A percentile compares a stretch with the other conserved stretches of the same genome.
phyloP scores from a whole-genome alignment of 1,140 invertebrate species.

The Diorhabda carinulata region DNA sequence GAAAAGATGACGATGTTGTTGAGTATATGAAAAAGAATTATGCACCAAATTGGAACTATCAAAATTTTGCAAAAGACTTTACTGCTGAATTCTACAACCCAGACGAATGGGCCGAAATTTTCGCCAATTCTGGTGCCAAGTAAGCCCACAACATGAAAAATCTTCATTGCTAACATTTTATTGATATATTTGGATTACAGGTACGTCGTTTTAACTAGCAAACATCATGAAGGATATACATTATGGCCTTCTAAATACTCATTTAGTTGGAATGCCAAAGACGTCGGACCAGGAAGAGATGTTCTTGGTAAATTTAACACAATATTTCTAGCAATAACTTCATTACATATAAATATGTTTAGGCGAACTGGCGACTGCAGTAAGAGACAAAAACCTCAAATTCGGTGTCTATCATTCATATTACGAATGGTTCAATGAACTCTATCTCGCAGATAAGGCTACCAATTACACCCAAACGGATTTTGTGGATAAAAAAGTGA shows the following conservation, averaged over 20 bases:
- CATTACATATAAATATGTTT: slow-evolving; percentile 5
- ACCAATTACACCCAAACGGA: slow-evolving; percentile 62
- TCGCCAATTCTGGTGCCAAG: slow-evolving; percentile 73
- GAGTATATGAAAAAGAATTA: slow-evolving; percentile 75
- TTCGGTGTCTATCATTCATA: slow-evolving; percentile 89
- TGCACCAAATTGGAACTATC: slow-evolving; percentile 76
- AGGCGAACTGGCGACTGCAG: slow-evolving; percentile 69
- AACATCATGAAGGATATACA: slow-evolving; percentile 92
- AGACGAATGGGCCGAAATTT: slow-evolving; percentile 69
- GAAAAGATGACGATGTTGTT: slow-evolving; percentile 23
- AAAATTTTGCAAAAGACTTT: slow-evolving; percentile 79
- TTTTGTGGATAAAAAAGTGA: slow-evolving; percentile 65
- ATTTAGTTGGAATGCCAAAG: slow-evolving; percentile 86
- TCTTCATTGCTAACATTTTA: too few relatives aligned
- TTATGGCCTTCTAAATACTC: slow-evolving; percentile 83
- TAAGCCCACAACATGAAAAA: slow-evolving; percentile 45
- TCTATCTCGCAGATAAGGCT: slow-evolving; percentile 72
- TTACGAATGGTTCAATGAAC: slow-evolving; percentile 88
- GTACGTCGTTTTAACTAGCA: slow-evolving; percentile 86
- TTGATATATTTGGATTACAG: slow-evolving; percentile 48
- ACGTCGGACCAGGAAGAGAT: slow-evolving; percentile 81
- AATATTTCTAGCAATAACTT: background rate
- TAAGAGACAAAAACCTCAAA: slow-evolving; percentile 62
- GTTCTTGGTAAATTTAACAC: slow-evolving; percentile 58
- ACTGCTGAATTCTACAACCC: slow-evolving; percentile 81